These are phyloP conservation scores for Prietella phreatophila DNA, from an alignment of 2,113 vertebrate genomes.

Conservation along the genomic window DNA sequence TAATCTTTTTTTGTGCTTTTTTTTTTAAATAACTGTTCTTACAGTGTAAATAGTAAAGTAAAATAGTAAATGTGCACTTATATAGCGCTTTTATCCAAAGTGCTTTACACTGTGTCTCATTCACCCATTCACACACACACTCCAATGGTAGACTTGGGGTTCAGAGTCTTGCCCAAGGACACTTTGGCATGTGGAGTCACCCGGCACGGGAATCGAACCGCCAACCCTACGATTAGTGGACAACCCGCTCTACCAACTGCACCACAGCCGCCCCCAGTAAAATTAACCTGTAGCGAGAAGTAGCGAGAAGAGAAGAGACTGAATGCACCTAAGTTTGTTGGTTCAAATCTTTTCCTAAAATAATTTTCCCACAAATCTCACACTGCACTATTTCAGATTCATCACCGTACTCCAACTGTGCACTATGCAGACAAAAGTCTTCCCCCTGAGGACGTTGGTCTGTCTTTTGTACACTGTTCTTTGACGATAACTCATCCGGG, in stretches of 20 bases:
- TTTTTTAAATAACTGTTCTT: neutral
- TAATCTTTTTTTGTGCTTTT: neutral
- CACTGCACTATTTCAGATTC: slow-evolving; percentile 45
- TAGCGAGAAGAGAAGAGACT: slow-evolving; percentile 54
- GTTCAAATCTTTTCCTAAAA: slow-evolving; percentile 47
- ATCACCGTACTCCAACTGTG: slow-evolving; percentile 38
- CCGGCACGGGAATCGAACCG: no score
- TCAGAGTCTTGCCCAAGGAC: no score
- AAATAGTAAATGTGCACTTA: no score
- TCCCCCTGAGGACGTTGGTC: neutral
- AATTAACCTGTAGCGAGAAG: neutral
- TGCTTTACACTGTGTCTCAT: no score
- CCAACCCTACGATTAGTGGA: no score
- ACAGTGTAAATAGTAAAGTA: no score
- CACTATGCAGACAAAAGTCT: neutral
- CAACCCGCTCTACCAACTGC: no score
- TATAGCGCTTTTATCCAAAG: no score
- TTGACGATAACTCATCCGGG: neutral
- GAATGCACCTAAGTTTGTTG: slow-evolving; percentile 42
- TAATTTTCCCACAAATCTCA: slow-evolving; percentile 51
- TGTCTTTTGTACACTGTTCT: neutral
- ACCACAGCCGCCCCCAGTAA: no score
- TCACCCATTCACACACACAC: no score
- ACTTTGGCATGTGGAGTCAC: no score
- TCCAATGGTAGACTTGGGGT: no score